Conservation (phyloP, 2,113 vertebrate species). For the Lontra canadensis region DNA sequence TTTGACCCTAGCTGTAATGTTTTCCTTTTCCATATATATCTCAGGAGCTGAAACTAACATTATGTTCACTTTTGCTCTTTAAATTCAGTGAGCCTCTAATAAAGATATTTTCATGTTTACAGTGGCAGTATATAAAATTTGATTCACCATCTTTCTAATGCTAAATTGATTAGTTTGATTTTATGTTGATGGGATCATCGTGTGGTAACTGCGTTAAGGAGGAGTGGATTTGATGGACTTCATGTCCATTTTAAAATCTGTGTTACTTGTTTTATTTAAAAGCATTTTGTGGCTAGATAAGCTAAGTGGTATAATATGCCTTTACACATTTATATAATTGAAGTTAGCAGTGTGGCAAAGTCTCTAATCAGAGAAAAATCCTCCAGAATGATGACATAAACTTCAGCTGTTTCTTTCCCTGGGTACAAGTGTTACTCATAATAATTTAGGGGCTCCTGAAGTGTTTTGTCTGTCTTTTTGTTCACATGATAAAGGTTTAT, state of each 20-base stretch:
- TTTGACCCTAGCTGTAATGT: constrained; percentile 85
- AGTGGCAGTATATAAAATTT: constrained; percentile 48
- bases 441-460: not conserved
- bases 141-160: constrained; percentile 66
- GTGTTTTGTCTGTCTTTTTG: constrained; percentile 55
- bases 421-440: constrained; percentile 11
- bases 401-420: constrained; percentile 54
- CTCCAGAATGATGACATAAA: constrained; percentile 14
- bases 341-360: constrained; percentile 68
- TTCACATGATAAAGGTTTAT: not conserved
- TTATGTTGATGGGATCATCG: constrained; percentile 75
- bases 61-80: constrained; percentile 53
- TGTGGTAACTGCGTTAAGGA: constrained; percentile 80
- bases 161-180: constrained; percentile 76
- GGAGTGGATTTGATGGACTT: constrained; percentile 81
- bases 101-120: constrained; percentile 50
- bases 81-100: constrained; percentile 48
- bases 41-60: not conserved
- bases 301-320: constrained; percentile 80
- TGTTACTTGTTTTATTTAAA: constrained; percentile 84
- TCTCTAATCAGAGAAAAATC: constrained; percentile 67
- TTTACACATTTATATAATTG: constrained; percentile 80
- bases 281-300: constrained; percentile 80
- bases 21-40: not conserved
- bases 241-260: constrained; percentile 79